phyloP scores from a whole-genome alignment of 2,113 vertebrate species.

The Clarias macrocephalus region DNA sequence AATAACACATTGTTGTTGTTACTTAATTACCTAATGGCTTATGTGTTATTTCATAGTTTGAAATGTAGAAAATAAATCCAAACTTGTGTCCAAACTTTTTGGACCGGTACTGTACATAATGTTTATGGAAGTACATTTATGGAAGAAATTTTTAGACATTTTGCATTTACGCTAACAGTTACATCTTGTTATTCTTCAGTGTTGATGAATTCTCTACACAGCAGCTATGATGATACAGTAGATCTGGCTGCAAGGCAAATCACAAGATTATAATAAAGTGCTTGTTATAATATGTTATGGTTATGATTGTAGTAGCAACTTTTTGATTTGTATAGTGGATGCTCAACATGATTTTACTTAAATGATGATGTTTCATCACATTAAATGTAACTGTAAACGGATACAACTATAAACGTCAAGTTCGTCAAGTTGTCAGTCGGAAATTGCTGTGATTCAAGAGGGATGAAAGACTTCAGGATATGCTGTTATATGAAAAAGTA shows the following conservation, averaged over 20 bases:
- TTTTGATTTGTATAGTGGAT: neutral
- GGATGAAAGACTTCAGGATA: neutral
- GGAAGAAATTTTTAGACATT: neutral
- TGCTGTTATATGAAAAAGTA: neutral
- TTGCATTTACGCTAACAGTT: neutral
- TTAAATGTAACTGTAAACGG: neutral
- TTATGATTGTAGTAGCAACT: neutral
- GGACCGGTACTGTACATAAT: neutral
- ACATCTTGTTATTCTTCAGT: neutral
- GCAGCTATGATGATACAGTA: neutral
- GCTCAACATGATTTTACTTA: neutral
- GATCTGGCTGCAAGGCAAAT: neutral
- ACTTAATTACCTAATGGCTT: no score
- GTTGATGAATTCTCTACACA: neutral
- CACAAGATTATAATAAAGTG: neutral
- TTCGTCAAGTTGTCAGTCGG: neutral
- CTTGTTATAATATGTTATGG: neutral
- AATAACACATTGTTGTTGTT: no score
- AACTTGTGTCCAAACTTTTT: no score
- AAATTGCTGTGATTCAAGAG: neutral
- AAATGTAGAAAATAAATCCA: no score
- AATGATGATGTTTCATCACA: neutral
- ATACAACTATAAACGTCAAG: neutral
- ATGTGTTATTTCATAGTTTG: no score
- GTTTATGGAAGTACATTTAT: neutral